Base-by-base conservation (phyloP, 2,888 invertebrate genomes). In the Halocaridina rubra region DNA sequence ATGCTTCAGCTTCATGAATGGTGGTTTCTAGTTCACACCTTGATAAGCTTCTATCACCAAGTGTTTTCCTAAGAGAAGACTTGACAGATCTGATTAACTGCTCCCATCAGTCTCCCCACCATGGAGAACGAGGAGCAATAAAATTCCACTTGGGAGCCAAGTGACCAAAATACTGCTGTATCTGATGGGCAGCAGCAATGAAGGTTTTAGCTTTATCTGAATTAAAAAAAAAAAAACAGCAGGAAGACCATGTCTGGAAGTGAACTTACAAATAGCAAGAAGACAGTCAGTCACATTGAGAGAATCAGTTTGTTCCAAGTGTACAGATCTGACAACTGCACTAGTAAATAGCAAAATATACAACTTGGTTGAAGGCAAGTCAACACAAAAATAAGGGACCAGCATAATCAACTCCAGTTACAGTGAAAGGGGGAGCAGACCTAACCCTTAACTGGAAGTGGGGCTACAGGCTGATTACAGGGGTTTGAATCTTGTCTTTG, bases 91-190 rank as follows among this genome's bases (percentile, higher is more conserved):
- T 89, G 13, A 91, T 89, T 7, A 92, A 87, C 27, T 91, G 88
- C 88, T 92, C 91, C 89, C 91, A 92, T 88, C 90, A 91, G 64
- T 91, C 91, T 72, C 91, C 91, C 91, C 91, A 90, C 91, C 91
- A 92, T 0, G 91, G 88, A 4, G 91, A 90, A 0, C 89, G 88
- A 5, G 91, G 91, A 3, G 90, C 90, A 72, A 90, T 91, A 85
- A 91, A 91, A 13, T 85, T 88, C 89, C 90, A 90, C 0, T 79
- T 16, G 30, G 90, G 29, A 16, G 89, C 59, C 3, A 30, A n/a
- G 0, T 78, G 19, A 87, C 88, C 88, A 57, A 85, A 81, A 7
- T 74, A 8, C 10, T 39, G 57, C 1, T 67, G 16, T 4, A 89
- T 53, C 3, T 30, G 8, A 27, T 39, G 3, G 39, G 8, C 3